Conservation (phyloP, 2,888 invertebrate species). For the Branchinecta sandiegonensis region DNA sequence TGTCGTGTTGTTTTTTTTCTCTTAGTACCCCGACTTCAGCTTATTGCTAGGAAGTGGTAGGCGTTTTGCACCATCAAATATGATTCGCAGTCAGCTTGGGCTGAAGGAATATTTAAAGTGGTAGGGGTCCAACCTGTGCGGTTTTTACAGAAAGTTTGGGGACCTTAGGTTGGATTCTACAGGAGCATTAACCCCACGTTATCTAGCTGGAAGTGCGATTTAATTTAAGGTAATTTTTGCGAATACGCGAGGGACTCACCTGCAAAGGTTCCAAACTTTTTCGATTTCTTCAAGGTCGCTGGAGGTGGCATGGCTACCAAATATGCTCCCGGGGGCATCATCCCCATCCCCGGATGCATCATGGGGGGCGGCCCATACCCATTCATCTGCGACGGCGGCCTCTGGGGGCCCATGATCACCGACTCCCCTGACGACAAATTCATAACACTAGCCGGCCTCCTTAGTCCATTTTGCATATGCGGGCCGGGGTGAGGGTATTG, state of each 20-base stretch:
- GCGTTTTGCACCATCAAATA: no score
- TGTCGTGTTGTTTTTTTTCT: no score
- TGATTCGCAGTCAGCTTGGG: no score
- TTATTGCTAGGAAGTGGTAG: no score
- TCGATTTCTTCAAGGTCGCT: constrained; percentile 18
- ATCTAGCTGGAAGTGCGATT: no score
- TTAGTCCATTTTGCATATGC: constrained; percentile 17
- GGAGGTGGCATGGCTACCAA: constrained; percentile 22
- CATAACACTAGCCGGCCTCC: constrained; percentile 24
- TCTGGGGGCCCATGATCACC: not conserved
- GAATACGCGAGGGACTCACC: not conserved
- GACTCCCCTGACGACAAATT: constrained; percentile 23
- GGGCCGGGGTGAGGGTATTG: constrained; percentile 13
- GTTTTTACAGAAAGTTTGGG: no score
- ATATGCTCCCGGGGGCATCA: constrained; percentile 35
- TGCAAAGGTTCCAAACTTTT: constrained; percentile 23
- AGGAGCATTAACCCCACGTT: no score
- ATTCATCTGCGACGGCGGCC: constrained; percentile 22
- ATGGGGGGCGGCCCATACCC: constrained; percentile 35
- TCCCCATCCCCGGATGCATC: constrained; percentile 37
- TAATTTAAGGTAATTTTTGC: no score
- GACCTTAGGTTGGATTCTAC: no score
- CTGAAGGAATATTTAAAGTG: no score
- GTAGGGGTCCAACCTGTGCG: no score
- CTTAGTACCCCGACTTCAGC: no score